Percentiles rank a stretch among this genome's conserved stretches.
Evolutionary conservation across 2,113 vertebrate genomes (phyloP).

Genomic region (Oenanthe melanoleuca): DNA sequence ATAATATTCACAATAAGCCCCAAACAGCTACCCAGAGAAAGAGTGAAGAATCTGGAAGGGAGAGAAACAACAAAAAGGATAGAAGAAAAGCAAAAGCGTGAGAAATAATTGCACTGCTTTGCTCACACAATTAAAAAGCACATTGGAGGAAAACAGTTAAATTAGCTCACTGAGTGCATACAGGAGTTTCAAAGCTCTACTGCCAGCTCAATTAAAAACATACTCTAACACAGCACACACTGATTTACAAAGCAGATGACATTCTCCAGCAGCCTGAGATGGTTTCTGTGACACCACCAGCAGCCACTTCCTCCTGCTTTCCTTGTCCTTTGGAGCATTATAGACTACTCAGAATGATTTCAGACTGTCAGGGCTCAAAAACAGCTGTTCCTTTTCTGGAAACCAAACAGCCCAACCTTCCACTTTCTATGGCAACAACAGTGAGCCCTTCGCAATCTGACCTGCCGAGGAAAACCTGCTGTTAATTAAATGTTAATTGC

Average conservation of each 20-base stretch:
- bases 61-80: neutral
- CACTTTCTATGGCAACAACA: slow-evolving; percentile 71
- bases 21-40: slow-evolving; percentile 16
- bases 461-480: slow-evolving; percentile 81
- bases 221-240: slow-evolving; percentile 16
- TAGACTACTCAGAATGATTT: slow-evolving; percentile 50
- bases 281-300: slow-evolving; percentile 74
- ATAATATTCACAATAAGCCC: neutral
- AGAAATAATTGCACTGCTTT: slow-evolving; percentile 29
- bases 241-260: slow-evolving; percentile 68
- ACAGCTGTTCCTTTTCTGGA: slow-evolving; percentile 65
- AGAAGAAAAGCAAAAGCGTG: neutral
- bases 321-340: slow-evolving; percentile 37
- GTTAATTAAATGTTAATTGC: slow-evolving; percentile 93
- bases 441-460: slow-evolving; percentile 77
- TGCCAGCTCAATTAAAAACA: slow-evolving; percentile 62
- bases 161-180: slow-evolving; percentile 27
- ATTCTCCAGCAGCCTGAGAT: slow-evolving; percentile 67
- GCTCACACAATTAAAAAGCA: neutral
- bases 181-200: slow-evolving; percentile 51
- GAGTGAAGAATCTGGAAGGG: neutral
- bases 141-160: slow-evolving; percentile 58
- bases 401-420: slow-evolving; percentile 51
- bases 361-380: slow-evolving; percentile 44
- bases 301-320: neutral